A percentile compares a stretch with the other conserved stretches of the same genome.
phyloP scores from a whole-genome alignment of 1,140 invertebrate genomes.

The Mya arenaria region DNA sequence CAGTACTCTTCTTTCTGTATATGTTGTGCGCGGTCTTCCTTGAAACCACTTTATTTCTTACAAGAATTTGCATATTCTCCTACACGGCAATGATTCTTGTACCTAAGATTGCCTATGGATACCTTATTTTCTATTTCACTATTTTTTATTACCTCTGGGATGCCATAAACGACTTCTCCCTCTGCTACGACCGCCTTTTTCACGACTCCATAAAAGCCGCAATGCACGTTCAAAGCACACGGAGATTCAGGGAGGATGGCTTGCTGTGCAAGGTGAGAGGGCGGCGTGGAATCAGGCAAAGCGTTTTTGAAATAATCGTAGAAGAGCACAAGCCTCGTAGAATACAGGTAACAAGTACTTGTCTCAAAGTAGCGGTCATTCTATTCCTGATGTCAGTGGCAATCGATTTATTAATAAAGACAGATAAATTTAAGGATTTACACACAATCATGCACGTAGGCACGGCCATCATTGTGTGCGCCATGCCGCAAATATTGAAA shows the following conservation, averaged over 20 bases:
- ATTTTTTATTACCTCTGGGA: conserved; percentile 33
- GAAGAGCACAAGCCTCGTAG: conserved; percentile 21
- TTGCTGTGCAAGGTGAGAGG: background rate
- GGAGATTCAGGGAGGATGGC: background rate
- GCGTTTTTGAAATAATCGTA: conserved; percentile 32
- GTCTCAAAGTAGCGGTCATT: conserved; percentile 17
- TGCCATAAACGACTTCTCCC: background rate
- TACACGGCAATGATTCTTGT: conserved; percentile 28
- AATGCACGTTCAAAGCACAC: background rate
- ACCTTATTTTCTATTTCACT: conserved; percentile 25
- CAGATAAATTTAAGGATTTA: conserved; percentile 24
- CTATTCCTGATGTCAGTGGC: conserved; percentile 2
- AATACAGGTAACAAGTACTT: conserved; percentile 12
- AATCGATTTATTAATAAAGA: conserved; percentile 20
- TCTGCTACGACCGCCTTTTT: conserved; percentile 1
- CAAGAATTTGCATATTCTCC: conserved; percentile 10
- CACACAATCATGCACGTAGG: conserved; percentile 32
- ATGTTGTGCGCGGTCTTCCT: conserved; percentile 40
- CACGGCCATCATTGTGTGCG: conserved; percentile 35
- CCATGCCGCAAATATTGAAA: conserved; percentile 27
- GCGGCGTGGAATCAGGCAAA: background rate
- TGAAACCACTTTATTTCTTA: conserved; percentile 26
- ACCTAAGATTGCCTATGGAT: conserved; percentile 39
- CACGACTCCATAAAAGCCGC: background rate
- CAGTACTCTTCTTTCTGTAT: conserved; percentile 24